phyloP scores from a whole-genome alignment of 2,113 vertebrate genomes.

The Equus quagga region DNA sequence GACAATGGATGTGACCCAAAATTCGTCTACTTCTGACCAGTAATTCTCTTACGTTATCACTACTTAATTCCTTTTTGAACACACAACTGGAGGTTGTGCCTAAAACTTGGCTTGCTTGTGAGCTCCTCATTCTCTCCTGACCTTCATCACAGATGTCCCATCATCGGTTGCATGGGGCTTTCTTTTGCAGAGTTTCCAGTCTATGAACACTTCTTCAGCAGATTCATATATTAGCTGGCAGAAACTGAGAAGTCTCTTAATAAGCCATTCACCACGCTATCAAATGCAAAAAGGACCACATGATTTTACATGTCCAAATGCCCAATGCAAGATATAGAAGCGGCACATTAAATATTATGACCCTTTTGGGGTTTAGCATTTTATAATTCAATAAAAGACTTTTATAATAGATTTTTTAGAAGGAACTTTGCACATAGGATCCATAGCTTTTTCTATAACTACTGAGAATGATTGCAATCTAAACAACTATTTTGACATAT shows the following conservation, averaged over 20 bases:
- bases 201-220: neutral
- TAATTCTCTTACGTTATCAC: neutral
- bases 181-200: neutral
- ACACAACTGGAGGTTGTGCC: neutral
- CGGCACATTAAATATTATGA: neutral
- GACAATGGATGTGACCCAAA: neutral
- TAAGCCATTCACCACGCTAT: neutral
- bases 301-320: neutral
- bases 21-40: neutral
- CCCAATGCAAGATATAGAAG: neutral
- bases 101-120: neutral
- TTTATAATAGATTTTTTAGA: neutral
- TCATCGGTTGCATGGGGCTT: neutral
- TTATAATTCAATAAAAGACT: neutral
- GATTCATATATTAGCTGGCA: neutral
- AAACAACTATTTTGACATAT: conserved; percentile 4
- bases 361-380: neutral
- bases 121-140: neutral
- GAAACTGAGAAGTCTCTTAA: neutral
- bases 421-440: neutral
- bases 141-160: neutral
- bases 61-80: neutral
- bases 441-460: neutral
- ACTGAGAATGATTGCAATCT: neutral
- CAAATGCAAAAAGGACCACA: neutral